phyloP scores from a whole-genome alignment of 2,888 invertebrate species.

The Sarcophaga variegata region DNA sequence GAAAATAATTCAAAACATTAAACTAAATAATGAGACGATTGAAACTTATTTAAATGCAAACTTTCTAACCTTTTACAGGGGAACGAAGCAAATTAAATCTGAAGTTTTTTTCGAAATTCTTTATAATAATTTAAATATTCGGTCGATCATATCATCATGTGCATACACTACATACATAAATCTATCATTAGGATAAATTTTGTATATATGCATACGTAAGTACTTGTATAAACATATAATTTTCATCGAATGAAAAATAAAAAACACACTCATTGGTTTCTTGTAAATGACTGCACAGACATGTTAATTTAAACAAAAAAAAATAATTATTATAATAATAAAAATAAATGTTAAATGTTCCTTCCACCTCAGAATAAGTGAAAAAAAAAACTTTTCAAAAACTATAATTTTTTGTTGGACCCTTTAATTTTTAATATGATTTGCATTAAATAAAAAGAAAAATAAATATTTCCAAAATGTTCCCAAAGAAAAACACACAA shows the following conservation, averaged over 20 bases:
- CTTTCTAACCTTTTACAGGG: too few species aligned
- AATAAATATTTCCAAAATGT: constrained; percentile 31
- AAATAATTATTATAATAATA: constrained; percentile 10
- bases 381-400: not conserved
- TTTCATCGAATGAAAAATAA: constrained; percentile 8
- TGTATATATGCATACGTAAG: too few species aligned
- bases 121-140: too few species aligned
- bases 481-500: constrained; percentile 14
- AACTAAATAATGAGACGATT: too few species aligned
- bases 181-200: too few species aligned
- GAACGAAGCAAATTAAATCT: too few species aligned
- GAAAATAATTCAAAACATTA: too few species aligned
- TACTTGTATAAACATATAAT: too few species aligned
- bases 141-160: too few species aligned
- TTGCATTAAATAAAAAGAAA: constrained; percentile 45
- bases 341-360: constrained; percentile 57
- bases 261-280: constrained; percentile 57
- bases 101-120: too few species aligned
- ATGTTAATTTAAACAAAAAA: not conserved
- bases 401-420: constrained; percentile 28
- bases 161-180: too few species aligned
- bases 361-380: constrained; percentile 18
- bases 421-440: constrained; percentile 53
- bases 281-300: constrained; percentile 61
- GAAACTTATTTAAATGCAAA: too few species aligned